Base-by-base conservation (phyloP, 2,888 invertebrate species). In the Alloplasta piceator region DNA sequence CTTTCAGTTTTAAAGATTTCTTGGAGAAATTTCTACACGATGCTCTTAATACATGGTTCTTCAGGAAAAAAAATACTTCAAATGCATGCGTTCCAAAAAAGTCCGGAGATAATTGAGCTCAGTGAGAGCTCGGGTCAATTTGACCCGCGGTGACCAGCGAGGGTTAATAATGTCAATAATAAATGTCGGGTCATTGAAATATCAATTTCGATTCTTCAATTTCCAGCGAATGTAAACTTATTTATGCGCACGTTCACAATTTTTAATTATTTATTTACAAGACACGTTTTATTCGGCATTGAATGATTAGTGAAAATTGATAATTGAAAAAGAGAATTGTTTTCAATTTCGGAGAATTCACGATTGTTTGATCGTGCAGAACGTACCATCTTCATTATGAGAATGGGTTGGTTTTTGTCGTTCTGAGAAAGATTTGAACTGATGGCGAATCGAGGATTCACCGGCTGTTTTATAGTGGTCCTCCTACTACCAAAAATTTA, bases 341-440 rank as follows among this genome's bases (percentile, higher is more conserved):
- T 6, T 43, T 43, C 4, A 1, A 9, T 43, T 43, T 43, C 0
- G 43, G 6, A 38, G 26, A 41, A 43, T n/a, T 43, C 10, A 1
- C 9, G 12, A 38, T 73, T 58, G 7, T 9, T 16, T 9, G 16
- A 63, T 46, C 14, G 6, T 7, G 7, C 7, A 16, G 9, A 26
- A 61, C 67, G 67, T 75, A 75, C 75, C 75, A 75, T 75, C 67
- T 75, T 75, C 75, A 75, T 75, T 50, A 36, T 75, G 76, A 48
- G 63, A 55, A 50, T 76, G 10, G 58, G 16, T 50, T 52, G 71
- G 52, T 12, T 67, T 68, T 68, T 61, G 70, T 63, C 50, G 77
- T 71, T 78, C 58, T 56, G 56, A 66, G 78, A 56, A 68, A 39
- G 68, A 41, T 67, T 63, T 48, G 43, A 76, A 78, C 78, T 74